These are phyloP conservation scores for Pipra filicauda DNA, from an alignment of 2,113 vertebrate species.

Conservation along the genomic window DNA sequence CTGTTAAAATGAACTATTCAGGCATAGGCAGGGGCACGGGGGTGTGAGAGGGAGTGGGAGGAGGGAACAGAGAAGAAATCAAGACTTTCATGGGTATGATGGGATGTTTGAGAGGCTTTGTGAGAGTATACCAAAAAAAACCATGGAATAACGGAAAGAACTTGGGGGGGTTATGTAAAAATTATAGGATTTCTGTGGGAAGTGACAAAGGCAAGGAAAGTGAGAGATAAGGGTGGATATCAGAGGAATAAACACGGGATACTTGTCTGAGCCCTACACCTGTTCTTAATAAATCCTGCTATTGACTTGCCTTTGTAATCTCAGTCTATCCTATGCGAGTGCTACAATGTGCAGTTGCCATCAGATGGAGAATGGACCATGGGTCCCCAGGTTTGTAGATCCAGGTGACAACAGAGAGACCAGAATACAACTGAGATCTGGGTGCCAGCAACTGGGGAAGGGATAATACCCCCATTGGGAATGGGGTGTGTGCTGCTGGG, in stretches of 20 bases:
- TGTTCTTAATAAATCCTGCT: background rate
- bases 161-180: background rate
- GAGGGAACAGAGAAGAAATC: background rate
- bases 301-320: background rate
- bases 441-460: background rate
- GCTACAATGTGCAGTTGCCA: background rate
- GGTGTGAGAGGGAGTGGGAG: accelerated
- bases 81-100: background rate
- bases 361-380: background rate
- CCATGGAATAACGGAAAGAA: background rate
- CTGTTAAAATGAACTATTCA: background rate
- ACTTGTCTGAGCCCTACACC: background rate
- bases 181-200: background rate
- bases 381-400: background rate
- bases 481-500: background rate
- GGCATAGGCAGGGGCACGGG: background rate
- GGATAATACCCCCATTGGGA: background rate
- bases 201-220: background rate
- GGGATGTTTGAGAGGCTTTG: background rate
- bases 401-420: background rate
- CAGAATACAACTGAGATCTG: background rate
- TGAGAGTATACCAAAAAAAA: background rate
- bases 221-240: background rate
- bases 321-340: background rate
- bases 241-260: background rate